Base-by-base conservation (phyloP, 2,113 vertebrate genomes). In the Piprites chloris region DNA sequence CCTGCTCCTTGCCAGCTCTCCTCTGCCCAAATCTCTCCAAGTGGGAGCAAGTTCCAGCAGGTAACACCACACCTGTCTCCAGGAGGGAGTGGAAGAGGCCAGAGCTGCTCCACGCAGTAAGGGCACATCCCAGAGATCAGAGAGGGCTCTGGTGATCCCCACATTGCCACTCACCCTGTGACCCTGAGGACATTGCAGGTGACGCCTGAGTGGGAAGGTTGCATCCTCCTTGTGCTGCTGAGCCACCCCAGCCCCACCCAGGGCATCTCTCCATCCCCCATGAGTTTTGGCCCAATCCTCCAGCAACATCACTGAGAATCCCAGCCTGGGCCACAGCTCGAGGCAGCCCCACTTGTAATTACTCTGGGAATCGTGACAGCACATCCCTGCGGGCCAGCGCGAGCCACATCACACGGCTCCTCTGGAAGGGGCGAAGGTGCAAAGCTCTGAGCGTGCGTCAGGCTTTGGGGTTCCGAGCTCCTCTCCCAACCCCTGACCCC, bases 361-460 rank as follows among this genome's bases (percentile, higher is more conserved):
- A 69, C 37, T 0, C 35, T 7, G 0, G 33, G 19, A 72, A 49
- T 13, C 7, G 21, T 0, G 0, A 5, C 8, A 1, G 12, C 8
- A 0, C 59, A 16, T 8, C 3, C 52, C 18, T 5, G 0, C 3
- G 2, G 30, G 21, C 15, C 77, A 10, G 44, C 37, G 2, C 1
- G 5, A 67, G 56, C 65, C 61, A 8, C 7, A 2, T 1, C 2
- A 0, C 22, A 1, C 0, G 0, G 5, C 50, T 5, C 4, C 17
- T 26, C 78, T 8, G 4, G 35, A 32, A n/a, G 30, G 39, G 46
- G 6, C 8, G 39, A 58, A 41, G 39, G 52, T 3, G 24, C 17
- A 2, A 46, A 33, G 23, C 62, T 42, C 42, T 50, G n/a, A 21
- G 28, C 0, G 3, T 30, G 6, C n/a, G 5, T 8, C 27, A 10